These are phyloP conservation scores for Cheilosia vernalis DNA, from an alignment of 2,888 invertebrate species.

Conservation along the genomic window DNA sequence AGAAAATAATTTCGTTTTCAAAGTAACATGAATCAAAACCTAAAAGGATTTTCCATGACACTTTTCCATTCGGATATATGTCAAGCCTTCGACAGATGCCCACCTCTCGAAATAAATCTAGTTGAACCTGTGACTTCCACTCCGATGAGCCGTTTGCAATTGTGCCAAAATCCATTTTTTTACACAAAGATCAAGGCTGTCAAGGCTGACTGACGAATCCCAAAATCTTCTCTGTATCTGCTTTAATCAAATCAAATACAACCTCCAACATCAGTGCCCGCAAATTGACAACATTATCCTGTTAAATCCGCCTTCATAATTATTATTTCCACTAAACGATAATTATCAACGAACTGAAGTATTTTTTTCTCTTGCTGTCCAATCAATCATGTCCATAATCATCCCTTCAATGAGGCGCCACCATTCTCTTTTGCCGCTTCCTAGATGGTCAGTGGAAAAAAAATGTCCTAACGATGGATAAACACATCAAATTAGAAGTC, in stretches of 20 bases:
- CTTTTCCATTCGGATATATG: too few species aligned
- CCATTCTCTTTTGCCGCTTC: neutral
- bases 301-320: constrained; percentile 49
- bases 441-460: constrained; percentile 23
- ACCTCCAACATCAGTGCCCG: neutral
- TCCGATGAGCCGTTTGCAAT: too few species aligned
- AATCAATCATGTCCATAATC: constrained; percentile 80
- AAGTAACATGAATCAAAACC: too few species aligned
- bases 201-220: too few species aligned
- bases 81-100: too few species aligned
- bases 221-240: neutral
- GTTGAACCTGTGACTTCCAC: too few species aligned
- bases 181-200: too few species aligned
- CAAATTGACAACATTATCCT: constrained; percentile 69
- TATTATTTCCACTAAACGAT: constrained; percentile 54
- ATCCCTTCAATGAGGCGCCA: constrained; percentile 36
- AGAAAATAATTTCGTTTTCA: too few species aligned
- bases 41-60: too few species aligned
- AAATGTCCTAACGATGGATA: constrained; percentile 15
- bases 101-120: too few species aligned
- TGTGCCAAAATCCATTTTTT: too few species aligned
- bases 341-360: constrained; percentile 47
- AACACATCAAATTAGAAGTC: constrained; percentile 50
- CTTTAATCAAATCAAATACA: constrained; percentile 1
- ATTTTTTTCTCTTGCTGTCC: constrained; percentile 75